Evolutionary conservation across 2,888 invertebrate genomes (phyloP).

Genomic region (Rhamnusium bicolor): DNA sequence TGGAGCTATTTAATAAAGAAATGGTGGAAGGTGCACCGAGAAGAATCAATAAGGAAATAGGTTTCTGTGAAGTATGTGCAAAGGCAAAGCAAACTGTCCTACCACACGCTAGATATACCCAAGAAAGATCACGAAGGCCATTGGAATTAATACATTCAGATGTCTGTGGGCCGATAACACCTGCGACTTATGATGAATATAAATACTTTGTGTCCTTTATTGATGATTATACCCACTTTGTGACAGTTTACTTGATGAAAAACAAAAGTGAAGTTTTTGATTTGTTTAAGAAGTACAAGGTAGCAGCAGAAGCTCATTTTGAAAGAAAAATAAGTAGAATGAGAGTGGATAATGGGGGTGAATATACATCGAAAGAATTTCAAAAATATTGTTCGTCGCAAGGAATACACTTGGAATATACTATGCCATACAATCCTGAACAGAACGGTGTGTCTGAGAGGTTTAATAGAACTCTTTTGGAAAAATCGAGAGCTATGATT

Average conservation of each 20-base stretch:
- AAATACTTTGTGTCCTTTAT: neutral
- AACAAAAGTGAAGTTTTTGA: conserved; percentile 21
- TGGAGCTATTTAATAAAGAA: neutral
- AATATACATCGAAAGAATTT: conserved; percentile 24
- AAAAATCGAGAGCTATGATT: conserved; percentile 11
- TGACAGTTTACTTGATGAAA: neutral
- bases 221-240: neutral
- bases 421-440: conserved; percentile 5
- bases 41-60: neutral
- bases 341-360: conserved; percentile 22
- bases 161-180: neutral
- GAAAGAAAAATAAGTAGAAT: conserved; percentile 14
- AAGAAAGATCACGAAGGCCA: too few relatives aligned
- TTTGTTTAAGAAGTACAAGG: conserved; percentile 29
- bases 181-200: neutral
- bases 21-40: neutral
- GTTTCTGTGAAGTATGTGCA: neutral
- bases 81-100: neutral
- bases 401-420: conserved; percentile 18
- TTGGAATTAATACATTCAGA: neutral
- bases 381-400: conserved; percentile 1
- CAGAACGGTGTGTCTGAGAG: conserved; percentile 24
- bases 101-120: neutral
- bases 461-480: too few relatives aligned
- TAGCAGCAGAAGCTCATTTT: conserved; percentile 11